Evolutionary conservation across 2,888 invertebrate genomes (phyloP), one percentile per base, ranked within the genome.

Genomic region (Cataglyphis rosenhaueri): DNA sequence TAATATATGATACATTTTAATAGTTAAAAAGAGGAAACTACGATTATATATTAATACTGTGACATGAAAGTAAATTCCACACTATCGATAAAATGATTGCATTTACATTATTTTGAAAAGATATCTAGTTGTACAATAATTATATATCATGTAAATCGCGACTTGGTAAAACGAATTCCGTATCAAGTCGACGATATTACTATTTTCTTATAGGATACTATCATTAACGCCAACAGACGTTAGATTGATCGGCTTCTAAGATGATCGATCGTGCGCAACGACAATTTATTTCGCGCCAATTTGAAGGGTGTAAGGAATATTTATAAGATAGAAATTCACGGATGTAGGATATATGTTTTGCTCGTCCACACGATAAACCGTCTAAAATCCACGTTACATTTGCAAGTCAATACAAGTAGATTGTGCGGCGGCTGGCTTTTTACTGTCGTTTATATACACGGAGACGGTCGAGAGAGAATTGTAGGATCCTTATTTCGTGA

Each of bases 1-100:
- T 73, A 73, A 74, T 25, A 38, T 52, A 65, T 38, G 57, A 82
- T 21, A 65, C 29, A 81, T 59, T 79, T 71, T 74, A 61, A 61
- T 61, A 35, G 18, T 15, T 75, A 52, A 48, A 35, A 32, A 15
- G 38, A 2, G 15, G 41, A 78, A 41, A 55, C 32, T 41, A 78
- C 10, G 21, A 68, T 57, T 68, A 55, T 65, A 41, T 68, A 41
- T 68, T 68, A 66, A 55, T 55, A 48, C 1, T 52, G 18, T 35
- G 18, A 32, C 3, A 25, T 66, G 29, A 76, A 76, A 57, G 35
- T 65, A 75, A 10, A 35, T 41, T 70, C 6, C 21, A 76, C 25
- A 15, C 8, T 38, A 66, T 38, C 66, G 38, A 55, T 12, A 15
- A 65, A 35, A 6, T 44, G 8, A 32, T 59, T 78, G 41, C 41